These are phyloP conservation scores for Cactoblastis cactorum DNA, from an alignment of 2,888 invertebrate genomes.

Conservation along the genomic window DNA sequence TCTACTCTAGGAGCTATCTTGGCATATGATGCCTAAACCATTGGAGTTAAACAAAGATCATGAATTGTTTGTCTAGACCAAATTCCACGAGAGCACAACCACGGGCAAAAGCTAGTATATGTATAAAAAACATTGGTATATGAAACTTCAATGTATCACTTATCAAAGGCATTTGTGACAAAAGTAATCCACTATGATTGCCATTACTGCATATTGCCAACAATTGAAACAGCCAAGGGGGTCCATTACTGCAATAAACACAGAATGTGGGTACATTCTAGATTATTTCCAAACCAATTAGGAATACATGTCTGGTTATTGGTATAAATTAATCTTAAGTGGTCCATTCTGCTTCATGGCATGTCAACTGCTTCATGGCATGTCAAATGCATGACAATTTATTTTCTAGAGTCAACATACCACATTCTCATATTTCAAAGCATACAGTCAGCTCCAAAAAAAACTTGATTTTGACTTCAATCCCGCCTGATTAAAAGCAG, in stretches of 20 bases:
- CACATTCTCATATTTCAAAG: not conserved
- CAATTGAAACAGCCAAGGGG: not conserved
- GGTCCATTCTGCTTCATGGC: constrained; percentile 20
- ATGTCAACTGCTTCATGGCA: constrained; percentile 30
- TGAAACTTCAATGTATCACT: not conserved
- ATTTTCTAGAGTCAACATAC: not conserved
- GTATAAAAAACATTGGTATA: no score
- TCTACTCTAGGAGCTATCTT: no score
- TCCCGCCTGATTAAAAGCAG: no score
- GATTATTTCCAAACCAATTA: constrained; percentile 30
- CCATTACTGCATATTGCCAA: not conserved
- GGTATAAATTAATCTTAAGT: constrained; percentile 39
- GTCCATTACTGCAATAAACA: constrained; percentile 27
- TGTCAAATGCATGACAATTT: constrained; percentile 21
- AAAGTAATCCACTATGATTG: not conserved
- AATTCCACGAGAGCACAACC: no score
- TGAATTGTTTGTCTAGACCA: no score
- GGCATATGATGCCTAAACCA: no score
- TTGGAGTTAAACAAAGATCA: no score
- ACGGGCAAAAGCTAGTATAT: no score
- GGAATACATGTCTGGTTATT: constrained; percentile 26
- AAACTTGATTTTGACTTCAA: no score
- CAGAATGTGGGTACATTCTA: constrained; percentile 18
- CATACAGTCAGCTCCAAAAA: not conserved
- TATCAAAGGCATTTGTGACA: not conserved